Evolutionary conservation across 2,888 invertebrate genomes (phyloP).

Genomic region (Augochlorella aurata): DNA sequence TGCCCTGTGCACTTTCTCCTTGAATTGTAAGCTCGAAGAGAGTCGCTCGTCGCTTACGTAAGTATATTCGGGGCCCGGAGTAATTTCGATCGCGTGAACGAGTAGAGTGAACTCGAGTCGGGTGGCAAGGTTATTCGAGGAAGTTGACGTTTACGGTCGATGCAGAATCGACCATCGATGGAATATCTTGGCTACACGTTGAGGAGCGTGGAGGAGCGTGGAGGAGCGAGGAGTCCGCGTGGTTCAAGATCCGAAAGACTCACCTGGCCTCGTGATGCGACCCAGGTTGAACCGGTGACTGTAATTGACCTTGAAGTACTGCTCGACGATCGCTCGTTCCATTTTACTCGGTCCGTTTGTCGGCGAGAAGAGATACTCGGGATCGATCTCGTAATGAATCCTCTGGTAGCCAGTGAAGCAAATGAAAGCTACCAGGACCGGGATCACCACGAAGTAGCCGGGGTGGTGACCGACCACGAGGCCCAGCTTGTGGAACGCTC

Average conservation of each 20-base stretch:
- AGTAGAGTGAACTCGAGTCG: neutral
- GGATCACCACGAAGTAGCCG: constrained; percentile 94
- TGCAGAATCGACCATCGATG: neutral
- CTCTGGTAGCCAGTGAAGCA: constrained; percentile 94
- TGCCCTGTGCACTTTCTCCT: constrained; percentile 47
- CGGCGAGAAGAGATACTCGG: constrained; percentile 96
- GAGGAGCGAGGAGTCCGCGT: neutral
- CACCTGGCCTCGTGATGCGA: constrained; percentile 93
- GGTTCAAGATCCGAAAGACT: constrained; percentile 43
- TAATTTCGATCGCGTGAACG: neutral
- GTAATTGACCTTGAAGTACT: constrained; percentile 94
- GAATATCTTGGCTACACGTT: neutral
- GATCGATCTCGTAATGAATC: constrained; percentile 94
- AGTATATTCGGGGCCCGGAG: neutral
- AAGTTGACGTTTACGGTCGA: neutral
- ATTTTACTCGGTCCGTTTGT: constrained; percentile 92
- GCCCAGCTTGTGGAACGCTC: constrained; percentile 91
- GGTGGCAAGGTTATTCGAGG: neutral
- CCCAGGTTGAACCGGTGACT: constrained; percentile 92
- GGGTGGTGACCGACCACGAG: constrained; percentile 90
- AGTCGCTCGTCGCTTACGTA: neutral
- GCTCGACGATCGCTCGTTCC: constrained; percentile 91
- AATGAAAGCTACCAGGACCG: constrained; percentile 90
- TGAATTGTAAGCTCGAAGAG: constrained; percentile 22
- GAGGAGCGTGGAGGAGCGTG: too few species aligned